Base-by-base conservation (phyloP, 2,888 invertebrate species). In the Agrotis ipsilon region DNA sequence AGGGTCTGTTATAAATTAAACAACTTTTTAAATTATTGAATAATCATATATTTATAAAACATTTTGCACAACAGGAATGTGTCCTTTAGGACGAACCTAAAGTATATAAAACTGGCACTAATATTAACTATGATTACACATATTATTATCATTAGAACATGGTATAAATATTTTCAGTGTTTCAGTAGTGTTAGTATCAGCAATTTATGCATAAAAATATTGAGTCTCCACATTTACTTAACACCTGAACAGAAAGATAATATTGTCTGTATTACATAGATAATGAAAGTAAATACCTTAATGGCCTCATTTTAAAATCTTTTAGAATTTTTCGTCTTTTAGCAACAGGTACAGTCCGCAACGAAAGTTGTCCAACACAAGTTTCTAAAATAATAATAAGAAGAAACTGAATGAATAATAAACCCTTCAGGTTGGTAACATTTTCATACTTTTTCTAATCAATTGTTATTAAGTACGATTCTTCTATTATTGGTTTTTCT, bases 31-130 rank as follows among this genome's bases (percentile, higher is more conserved):
- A 61, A 72, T 82, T 75, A 72, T 82, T 79, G 76, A 82, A 83
- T 86, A 84, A 83, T 84, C 77, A 80, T 84, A 86, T 89, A 88
- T 90, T 91, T 87, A 83, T 88, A 85, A 86, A 86, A 87, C 80
- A 82, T 83, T 87, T 84, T 87, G 82, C 86, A 87, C 86, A 91
- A 90, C 86, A 90, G 92, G 93, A 93, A 93, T 94, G 90, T 89
- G 90, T 91, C 94, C 94, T 93, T 87, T 87, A 90, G 93, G 92
- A 92, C 91, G 82, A 85, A 85, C 83, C 80, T 86, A 81, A 80
- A 81, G 82, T 74, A 78, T 86, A 78, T 82, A 86, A 87, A 91
- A 91, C 89, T 90, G 90, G 88, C 91, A 89, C 89, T 86, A 76
- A 85, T 82, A 83, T 75, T 86, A 76, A 78, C 77, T 62, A 78